A percentile compares a stretch with the other conserved stretches of the same genome.
These are phyloP conservation scores for Pheosia gnoma DNA, from an alignment of 2,888 invertebrate species.

Conservation along the genomic window DNA sequence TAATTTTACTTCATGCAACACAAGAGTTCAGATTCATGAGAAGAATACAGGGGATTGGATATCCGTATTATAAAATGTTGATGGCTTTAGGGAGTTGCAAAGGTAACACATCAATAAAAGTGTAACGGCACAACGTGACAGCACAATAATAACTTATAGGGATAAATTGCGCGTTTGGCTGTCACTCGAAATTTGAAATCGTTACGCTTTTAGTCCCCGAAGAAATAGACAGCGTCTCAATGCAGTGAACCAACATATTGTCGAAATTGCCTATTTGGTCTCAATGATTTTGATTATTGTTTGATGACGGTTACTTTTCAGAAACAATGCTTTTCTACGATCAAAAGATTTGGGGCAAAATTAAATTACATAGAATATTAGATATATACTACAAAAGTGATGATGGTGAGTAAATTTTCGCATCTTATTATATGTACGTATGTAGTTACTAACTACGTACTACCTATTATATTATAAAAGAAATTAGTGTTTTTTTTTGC, in stretches of 20 bases:
- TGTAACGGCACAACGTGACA: too few relatives aligned
- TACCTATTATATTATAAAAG: too few relatives aligned
- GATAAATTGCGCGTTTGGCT: too few relatives aligned
- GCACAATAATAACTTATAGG: too few relatives aligned
- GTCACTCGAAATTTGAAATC: too few relatives aligned
- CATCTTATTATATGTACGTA: too few relatives aligned
- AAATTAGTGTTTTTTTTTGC: too few relatives aligned
- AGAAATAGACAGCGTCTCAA: too few relatives aligned
- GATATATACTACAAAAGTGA: constrained; percentile 65
- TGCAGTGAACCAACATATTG: too few relatives aligned
- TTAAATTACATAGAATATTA: constrained; percentile 59
- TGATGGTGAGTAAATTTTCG: constrained; percentile 46
- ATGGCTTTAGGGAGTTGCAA: constrained; percentile 63
- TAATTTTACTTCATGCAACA: constrained; percentile 14
- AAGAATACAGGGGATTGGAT: constrained; percentile 52
- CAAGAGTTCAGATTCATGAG: constrained; percentile 39
- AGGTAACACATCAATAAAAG: constrained; percentile 44
- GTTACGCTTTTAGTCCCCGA: too few relatives aligned
- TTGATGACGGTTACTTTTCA: constrained; percentile 34
- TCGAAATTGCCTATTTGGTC: too few relatives aligned
- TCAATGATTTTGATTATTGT: background rate
- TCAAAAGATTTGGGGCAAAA: constrained; percentile 58
- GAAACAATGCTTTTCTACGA: constrained; percentile 55
- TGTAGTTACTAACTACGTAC: too few relatives aligned
- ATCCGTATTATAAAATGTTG: constrained; percentile 63